These are phyloP conservation scores for Cyprinodon brontotheroides DNA, from an alignment of 2,113 vertebrate species.

Conservation along the genomic window DNA sequence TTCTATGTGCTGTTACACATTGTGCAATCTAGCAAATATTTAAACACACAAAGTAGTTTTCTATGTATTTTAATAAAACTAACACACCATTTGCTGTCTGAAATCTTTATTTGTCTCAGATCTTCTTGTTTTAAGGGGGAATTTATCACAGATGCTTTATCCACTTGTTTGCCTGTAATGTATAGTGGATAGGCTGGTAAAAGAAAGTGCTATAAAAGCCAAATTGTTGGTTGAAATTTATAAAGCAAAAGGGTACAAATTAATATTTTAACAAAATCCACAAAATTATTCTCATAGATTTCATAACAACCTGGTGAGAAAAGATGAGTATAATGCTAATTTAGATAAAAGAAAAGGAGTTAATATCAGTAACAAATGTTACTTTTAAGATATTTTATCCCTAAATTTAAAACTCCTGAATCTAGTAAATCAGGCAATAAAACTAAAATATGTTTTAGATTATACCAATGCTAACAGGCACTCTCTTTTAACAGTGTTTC, in stretches of 20 bases:
- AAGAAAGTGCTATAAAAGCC: slow-evolving; percentile 45
- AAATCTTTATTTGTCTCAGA: slow-evolving; percentile 77
- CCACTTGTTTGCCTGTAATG: slow-evolving; percentile 26
- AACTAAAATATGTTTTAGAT: slow-evolving; percentile 21
- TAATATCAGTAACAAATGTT: not conserved
- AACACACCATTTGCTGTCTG: slow-evolving; percentile 80
- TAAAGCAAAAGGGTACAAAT: not conserved
- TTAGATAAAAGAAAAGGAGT: not conserved
- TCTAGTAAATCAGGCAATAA: not conserved
- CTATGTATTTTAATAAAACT: slow-evolving; percentile 88
- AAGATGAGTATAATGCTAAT: not conserved
- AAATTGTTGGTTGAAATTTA: slow-evolving; percentile 9
- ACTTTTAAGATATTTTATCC: not conserved
- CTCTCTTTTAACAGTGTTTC: slow-evolving; percentile 51
- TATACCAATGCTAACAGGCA: slow-evolving; percentile 14
- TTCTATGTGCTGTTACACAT: slow-evolving; percentile 79
- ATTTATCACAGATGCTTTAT: slow-evolving; percentile 28
- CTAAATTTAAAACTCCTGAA: not conserved
- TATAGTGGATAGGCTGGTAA: slow-evolving; percentile 48
- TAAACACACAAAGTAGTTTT: slow-evolving; percentile 83
- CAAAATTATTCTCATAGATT: not conserved
- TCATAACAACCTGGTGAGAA: not conserved
- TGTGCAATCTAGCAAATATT: slow-evolving; percentile 79
- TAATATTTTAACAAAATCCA: not conserved
- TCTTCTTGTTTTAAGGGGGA: slow-evolving; percentile 59